These are phyloP conservation scores for Halichondria panicea DNA, from an alignment of 37 sponge, comb jelly and placozoan genomes.

Conservation along the genomic window DNA sequence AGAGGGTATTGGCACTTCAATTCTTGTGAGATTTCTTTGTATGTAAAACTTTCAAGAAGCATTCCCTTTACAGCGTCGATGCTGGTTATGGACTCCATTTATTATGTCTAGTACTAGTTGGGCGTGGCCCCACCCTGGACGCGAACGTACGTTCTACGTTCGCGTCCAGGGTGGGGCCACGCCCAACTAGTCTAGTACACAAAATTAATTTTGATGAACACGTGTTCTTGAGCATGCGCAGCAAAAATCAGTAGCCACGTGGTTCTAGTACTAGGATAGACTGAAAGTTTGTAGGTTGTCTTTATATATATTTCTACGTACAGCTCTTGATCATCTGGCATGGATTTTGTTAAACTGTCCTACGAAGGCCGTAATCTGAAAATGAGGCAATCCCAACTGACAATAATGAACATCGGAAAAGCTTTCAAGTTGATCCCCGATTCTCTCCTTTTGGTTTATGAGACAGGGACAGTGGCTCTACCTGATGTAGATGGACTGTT, in stretches of 20 bases:
- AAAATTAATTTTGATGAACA: too few species aligned
- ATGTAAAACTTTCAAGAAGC: neutral
- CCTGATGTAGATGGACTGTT: neutral
- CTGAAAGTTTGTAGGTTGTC: too few species aligned
- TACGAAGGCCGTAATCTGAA: neutral
- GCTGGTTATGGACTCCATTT: neutral
- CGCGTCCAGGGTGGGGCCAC: too few species aligned
- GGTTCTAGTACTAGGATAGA: too few species aligned
- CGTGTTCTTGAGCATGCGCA: too few species aligned
- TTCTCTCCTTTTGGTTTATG: neutral
- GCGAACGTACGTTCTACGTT: too few species aligned
- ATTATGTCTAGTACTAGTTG: neutral
- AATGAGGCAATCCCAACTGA: constrained; percentile 5
- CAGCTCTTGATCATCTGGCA: neutral
- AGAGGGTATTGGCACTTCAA: neutral
- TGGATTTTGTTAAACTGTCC: neutral
- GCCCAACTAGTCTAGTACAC: too few species aligned
- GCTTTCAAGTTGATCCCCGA: neutral
- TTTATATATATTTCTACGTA: too few species aligned
- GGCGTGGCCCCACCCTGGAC: too few species aligned
- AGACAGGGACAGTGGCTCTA: neutral
- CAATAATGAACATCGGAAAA: neutral
- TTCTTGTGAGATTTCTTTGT: neutral
- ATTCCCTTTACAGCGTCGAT: neutral
- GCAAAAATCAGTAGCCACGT: too few species aligned